Conservation (phyloP, 2,113 vertebrate species). For the Chiloscyllium plagiosum region DNA sequence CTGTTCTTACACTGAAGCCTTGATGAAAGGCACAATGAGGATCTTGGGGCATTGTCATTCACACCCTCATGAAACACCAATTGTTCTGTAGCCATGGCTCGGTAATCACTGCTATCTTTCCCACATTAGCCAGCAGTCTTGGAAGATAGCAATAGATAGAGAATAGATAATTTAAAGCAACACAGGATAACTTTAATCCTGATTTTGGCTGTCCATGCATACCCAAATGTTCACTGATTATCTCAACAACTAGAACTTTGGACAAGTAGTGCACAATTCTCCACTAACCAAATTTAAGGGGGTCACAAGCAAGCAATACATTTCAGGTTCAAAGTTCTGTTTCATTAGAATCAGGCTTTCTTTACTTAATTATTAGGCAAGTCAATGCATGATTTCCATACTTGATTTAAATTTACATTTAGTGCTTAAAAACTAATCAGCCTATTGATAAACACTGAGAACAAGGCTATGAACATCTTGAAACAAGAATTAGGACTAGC, state of each 20-base stretch:
- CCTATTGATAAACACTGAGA: too few species aligned
- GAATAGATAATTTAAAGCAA: neutral
- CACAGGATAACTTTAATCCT: neutral
- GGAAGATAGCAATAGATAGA: too few species aligned
- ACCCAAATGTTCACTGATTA: neutral
- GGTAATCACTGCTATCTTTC: too few species aligned
- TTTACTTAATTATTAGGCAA: neutral
- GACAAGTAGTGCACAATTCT: neutral
- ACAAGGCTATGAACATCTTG: neutral
- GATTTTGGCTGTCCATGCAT: neutral
- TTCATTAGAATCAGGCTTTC: neutral
- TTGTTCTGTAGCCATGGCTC: too few species aligned
- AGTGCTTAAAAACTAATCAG: neutral
- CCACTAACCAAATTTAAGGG: neutral
- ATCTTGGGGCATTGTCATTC: too few species aligned
- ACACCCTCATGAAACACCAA: too few species aligned
- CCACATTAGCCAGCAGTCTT: too few species aligned
- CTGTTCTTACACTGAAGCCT: too few species aligned
- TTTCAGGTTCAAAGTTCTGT: neutral
- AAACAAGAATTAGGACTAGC: neutral
- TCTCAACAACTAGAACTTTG: neutral
- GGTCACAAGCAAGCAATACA: neutral
- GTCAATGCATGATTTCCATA: neutral
- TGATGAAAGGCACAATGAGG: too few species aligned
- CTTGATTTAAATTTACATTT: neutral